Evolutionary conservation across 2,888 invertebrate species (phyloP).

Genomic region (Calameuta idolon): DNA sequence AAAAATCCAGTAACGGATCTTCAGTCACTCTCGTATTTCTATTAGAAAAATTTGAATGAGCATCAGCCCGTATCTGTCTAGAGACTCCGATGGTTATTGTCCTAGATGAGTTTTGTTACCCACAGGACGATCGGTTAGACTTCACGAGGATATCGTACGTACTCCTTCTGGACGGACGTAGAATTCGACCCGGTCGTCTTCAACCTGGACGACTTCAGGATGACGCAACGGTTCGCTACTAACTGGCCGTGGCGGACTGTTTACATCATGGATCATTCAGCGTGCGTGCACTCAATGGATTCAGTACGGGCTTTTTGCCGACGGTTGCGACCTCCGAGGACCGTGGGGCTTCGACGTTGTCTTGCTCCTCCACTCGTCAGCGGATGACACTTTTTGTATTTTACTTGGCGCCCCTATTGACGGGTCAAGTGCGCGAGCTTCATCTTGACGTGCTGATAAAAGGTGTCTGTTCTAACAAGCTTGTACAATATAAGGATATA

Average conservation of each 20-base stretch:
- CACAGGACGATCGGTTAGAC: neutral
- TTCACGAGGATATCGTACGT: neutral
- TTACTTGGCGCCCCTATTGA: neutral
- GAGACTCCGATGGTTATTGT: neutral
- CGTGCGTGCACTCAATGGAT: neutral
- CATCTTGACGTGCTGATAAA: neutral
- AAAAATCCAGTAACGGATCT: neutral
- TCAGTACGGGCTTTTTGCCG: constrained; percentile 1
- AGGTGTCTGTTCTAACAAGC: neutral
- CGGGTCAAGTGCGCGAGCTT: neutral
- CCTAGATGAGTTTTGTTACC: neutral
- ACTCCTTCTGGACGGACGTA: neutral
- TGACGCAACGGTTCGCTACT: constrained; percentile 3
- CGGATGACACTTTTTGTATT: neutral
- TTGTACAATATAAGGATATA: neutral
- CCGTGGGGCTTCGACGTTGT: neutral
- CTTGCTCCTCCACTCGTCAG: neutral
- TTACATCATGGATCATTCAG: constrained; percentile 3
- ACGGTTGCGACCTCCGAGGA: neutral
- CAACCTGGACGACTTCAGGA: neutral
- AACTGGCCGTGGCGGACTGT: constrained; percentile 5
- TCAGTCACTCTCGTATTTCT: neutral
- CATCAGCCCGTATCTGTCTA: neutral
- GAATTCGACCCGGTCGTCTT: neutral
- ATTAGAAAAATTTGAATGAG: neutral